Conservation (phyloP, 2,888 invertebrate genomes). For the Meandrusa payeni region DNA sequence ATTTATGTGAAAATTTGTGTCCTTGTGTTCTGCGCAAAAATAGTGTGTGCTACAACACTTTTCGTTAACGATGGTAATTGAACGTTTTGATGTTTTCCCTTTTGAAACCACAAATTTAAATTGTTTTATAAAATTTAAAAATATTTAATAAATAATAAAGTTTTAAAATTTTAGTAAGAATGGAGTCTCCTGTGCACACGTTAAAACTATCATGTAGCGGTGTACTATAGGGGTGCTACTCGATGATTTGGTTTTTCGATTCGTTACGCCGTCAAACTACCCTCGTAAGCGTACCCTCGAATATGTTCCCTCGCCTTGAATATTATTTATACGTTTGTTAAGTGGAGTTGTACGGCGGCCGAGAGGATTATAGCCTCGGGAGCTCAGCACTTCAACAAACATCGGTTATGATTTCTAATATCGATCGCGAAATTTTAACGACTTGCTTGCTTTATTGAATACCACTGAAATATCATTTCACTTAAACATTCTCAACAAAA, state of each 20-base stretch:
- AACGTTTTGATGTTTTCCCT: too few relatives aligned
- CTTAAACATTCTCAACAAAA: background rate
- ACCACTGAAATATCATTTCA: conserved; percentile 27
- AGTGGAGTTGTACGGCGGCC: conserved; percentile 70
- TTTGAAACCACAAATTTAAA: too few relatives aligned
- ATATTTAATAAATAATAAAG: too few relatives aligned
- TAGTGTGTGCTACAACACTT: too few relatives aligned
- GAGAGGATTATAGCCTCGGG: conserved; percentile 69
- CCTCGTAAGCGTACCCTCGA: conserved; percentile 73
- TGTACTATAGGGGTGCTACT: conserved; percentile 77
- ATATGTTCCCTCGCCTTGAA: conserved; percentile 78
- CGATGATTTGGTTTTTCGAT: conserved; percentile 81
- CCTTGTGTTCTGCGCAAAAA: too few relatives aligned
- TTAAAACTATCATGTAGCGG: conserved; percentile 76
- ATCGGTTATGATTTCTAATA: conserved; percentile 71
- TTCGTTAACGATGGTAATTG: too few relatives aligned
- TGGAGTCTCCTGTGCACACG: conserved; percentile 45
- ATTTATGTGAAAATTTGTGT: too few relatives aligned
- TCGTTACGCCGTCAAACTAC: conserved; percentile 81
- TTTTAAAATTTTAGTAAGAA: conserved; percentile 22
- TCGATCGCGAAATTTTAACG: conserved; percentile 51
- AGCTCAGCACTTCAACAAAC: conserved; percentile 78
- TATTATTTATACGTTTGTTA: conserved; percentile 82
- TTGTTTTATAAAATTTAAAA: too few relatives aligned
- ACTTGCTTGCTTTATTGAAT: conserved; percentile 31